Percentiles rank a stretch among this genome's conserved stretches.
These are phyloP conservation scores for Oxyruncus cristatus DNA, from an alignment of 2,113 vertebrate species.

Conservation along the genomic window DNA sequence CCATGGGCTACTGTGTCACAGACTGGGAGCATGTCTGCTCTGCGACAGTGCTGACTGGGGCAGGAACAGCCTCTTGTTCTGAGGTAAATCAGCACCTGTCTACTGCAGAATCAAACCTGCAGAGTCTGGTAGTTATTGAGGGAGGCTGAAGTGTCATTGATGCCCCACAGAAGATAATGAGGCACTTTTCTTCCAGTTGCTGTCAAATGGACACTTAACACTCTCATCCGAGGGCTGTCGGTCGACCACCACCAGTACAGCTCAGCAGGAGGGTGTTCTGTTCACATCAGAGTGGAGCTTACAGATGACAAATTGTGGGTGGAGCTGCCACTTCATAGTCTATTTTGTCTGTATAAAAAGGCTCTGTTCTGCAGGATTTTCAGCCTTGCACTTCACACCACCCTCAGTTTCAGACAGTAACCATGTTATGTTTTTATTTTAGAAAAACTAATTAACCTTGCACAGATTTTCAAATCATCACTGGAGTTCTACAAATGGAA, in stretches of 20 bases:
- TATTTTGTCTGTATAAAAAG: neutral
- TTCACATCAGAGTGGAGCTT: neutral
- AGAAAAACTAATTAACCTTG: neutral
- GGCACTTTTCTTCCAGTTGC: neutral
- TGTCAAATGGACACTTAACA: fast-evolving
- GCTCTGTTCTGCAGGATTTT: neutral
- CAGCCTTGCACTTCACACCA: neutral
- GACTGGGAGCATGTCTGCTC: fast-evolving
- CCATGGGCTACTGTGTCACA: neutral
- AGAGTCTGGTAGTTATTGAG: neutral
- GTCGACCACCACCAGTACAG: neutral
- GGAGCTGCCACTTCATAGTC: neutral
- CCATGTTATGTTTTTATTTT: neutral
- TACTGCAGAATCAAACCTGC: neutral
- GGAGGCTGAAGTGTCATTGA: neutral
- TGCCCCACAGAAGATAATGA: neutral
- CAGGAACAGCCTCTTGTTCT: neutral
- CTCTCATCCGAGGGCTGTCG: neutral
- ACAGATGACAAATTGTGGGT: neutral
- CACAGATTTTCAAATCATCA: neutral
- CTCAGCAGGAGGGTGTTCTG: neutral
- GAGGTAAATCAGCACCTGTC: neutral
- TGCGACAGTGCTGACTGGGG: neutral
- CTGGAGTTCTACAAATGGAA: neutral
- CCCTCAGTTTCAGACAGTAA: neutral